Evolutionary conservation across 1,140 invertebrate species (phyloP), one percentile per base, ranked within the genome.

Genomic region (Helicoverpa armigera): DNA sequence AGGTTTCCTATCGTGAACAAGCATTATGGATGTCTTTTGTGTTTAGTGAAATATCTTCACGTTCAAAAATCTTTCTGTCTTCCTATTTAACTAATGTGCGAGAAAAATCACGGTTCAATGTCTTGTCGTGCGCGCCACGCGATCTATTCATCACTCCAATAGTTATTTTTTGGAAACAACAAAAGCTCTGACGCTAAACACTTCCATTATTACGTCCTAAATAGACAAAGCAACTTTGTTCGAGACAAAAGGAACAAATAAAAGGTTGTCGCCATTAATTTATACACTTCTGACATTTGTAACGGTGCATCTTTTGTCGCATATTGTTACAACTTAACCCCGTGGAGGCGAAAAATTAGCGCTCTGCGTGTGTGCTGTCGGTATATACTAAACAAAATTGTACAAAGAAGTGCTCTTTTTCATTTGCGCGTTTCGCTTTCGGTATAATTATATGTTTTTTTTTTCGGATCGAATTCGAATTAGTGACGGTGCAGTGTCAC

Each of bases 131-230:
- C 86, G 83, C 87, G 86, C 87, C 92, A 93, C 91, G 92, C 89
- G 90, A 83, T 85, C 89, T 86, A 91, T 92, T 91, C 89, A 91
- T 85, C 81, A 79, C 83, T 77, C 43, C 79, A 65, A 82, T 67
- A 67, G 74, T 83, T 79, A 79, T 87, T 89, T 88, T 90, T 91
- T 92, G 80, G 86, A 87, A 90, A 87, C 79, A 83, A 94, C 92
- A 94, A 94, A 92, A 91, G 92, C 84, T 83, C 70, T 92, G 93
- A 94, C 87, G 88, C 88, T 94, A 94, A 94, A 94, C 93, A 94
- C 88, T 88, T 87, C 89, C 88, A 94, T 94, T 94, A 94, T 94
- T 88, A 87, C 86, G 83, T 88, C 75, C 86, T 87, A 89, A 92
- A 90, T 91, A 94, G 92, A 94, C 92, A 94, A 94, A 91, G 90